A percentile compares a stretch with the other conserved stretches of the same genome.
These are phyloP conservation scores for Athene noctua DNA, from an alignment of 2,113 vertebrate genomes.

Conservation along the genomic window DNA sequence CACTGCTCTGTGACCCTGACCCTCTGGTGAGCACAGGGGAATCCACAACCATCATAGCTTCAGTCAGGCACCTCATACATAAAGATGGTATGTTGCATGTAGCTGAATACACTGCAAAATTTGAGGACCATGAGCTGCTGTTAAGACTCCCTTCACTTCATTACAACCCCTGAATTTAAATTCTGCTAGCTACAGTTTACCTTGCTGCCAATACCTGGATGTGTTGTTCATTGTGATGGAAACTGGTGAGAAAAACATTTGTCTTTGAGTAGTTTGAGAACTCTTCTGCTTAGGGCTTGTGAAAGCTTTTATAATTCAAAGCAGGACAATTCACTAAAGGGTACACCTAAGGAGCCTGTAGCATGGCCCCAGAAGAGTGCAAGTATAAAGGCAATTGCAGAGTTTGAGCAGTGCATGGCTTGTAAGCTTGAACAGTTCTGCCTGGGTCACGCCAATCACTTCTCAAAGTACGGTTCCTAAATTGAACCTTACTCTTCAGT, in stretches of 20 bases:
- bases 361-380: neutral
- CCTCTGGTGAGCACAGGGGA: neutral
- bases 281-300: neutral
- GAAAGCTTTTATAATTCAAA: neutral
- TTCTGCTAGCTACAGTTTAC: neutral
- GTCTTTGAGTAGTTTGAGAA: neutral
- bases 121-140: neutral
- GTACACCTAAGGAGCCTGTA: neutral
- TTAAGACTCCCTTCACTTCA: neutral
- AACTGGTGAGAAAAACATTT: neutral
- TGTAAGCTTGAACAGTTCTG: neutral
- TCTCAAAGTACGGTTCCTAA: neutral
- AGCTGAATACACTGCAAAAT: neutral
- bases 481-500: neutral
- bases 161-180: neutral
- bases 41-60: neutral
- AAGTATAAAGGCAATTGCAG: neutral
- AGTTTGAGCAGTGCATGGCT: neutral
- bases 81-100: neutral
- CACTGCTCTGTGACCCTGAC: accelerated
- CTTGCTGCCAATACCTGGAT: neutral
- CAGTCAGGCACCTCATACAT: neutral
- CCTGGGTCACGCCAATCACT: neutral
- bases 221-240: neutral
- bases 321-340: neutral